phyloP scores from a whole-genome alignment of 2,113 vertebrate genomes.

The Entelurus aequoreus region DNA sequence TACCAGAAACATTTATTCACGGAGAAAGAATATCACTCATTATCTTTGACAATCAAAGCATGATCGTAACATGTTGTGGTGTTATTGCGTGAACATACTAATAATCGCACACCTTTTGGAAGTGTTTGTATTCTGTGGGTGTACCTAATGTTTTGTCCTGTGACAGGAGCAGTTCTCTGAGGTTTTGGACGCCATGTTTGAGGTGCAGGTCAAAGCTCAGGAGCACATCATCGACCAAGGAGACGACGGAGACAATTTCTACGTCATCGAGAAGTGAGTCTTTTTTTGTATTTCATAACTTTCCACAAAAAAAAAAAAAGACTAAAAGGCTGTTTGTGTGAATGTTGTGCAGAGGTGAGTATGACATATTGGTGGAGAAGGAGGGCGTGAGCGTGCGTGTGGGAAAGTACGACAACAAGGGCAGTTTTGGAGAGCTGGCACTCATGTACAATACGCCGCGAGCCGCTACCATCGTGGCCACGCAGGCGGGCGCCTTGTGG shows the following conservation, averaged over 20 bases:
- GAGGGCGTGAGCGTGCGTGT: conserved; percentile 77
- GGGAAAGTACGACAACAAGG: conserved; percentile 87
- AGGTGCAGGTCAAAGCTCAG: conserved; percentile 83
- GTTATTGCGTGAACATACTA: no score
- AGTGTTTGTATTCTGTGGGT: no score
- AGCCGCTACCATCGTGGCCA: conserved; percentile 89
- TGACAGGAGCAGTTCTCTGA: conserved; percentile 85
- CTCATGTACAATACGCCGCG: conserved; percentile 97
- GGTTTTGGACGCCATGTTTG: conserved; percentile 94
- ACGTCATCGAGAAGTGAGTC: conserved; percentile 85
- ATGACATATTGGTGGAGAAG: conserved; percentile 86
- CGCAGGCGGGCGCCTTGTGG: conserved; percentile 88
- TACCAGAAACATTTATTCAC: no score
- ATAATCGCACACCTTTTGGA: no score
- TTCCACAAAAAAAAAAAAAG: not conserved
- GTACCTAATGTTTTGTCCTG: no score
- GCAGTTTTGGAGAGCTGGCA: conserved; percentile 93
- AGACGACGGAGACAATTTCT: conserved; percentile 95
- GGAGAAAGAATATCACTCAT: no score
- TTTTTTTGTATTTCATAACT: not conserved
- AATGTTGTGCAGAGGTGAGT: conserved; percentile 78
- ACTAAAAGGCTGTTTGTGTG: not conserved
- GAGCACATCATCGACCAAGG: conserved; percentile 96
- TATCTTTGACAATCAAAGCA: no score
- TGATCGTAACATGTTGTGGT: no score